A percentile compares a stretch with the other conserved stretches of the same genome.
Conservation (phyloP, 2,888 invertebrate species). For the Acronicta alni region DNA sequence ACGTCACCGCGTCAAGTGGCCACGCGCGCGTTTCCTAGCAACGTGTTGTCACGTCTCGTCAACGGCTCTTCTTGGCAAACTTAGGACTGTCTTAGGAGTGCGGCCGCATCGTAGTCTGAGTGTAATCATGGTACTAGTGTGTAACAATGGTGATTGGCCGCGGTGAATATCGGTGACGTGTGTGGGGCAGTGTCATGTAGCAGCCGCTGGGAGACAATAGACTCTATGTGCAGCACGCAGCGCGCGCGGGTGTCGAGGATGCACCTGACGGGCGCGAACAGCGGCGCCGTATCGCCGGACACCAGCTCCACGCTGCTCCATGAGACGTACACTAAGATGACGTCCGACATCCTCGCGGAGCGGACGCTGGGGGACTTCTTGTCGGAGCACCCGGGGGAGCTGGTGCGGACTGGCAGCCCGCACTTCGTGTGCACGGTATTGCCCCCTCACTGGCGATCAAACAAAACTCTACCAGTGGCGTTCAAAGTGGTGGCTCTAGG, state of each 20-base stretch:
- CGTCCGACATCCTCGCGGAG: conserved; percentile 96
- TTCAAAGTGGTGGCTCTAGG: conserved; percentile 99
- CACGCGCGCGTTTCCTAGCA: conserved; percentile 87
- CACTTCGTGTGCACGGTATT: conserved; percentile 98
- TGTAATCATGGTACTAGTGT: conserved; percentile 66
- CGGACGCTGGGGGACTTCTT: conserved; percentile 95
- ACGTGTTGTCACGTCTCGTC: conserved; percentile 75
- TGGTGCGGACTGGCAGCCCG: conserved; percentile 97
- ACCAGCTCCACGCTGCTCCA: conserved; percentile 92
- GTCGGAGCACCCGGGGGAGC: conserved; percentile 97
- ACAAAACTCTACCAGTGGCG: conserved; percentile 98
- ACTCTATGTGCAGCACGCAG: conserved; percentile 87
- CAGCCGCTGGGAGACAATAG: conserved; percentile 64
- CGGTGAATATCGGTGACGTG: conserved; percentile 69
- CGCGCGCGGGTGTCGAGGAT: conserved; percentile 86
- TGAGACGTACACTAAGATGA: conserved; percentile 96
- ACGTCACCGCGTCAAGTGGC: conserved; percentile 88
- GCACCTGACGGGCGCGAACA: conserved; percentile 86
- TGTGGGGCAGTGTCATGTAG: conserved; percentile 79
- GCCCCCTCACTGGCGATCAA: conserved; percentile 99
- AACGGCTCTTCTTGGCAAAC: conserved; percentile 52
- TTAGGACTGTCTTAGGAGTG: conserved; percentile 46
- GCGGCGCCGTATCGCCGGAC: conserved; percentile 91
- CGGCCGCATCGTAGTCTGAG: conserved; percentile 36
- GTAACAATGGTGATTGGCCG: conserved; percentile 64